Base-by-base conservation (phyloP, 1,140 invertebrate species). In the Potamilus streckersoni region DNA sequence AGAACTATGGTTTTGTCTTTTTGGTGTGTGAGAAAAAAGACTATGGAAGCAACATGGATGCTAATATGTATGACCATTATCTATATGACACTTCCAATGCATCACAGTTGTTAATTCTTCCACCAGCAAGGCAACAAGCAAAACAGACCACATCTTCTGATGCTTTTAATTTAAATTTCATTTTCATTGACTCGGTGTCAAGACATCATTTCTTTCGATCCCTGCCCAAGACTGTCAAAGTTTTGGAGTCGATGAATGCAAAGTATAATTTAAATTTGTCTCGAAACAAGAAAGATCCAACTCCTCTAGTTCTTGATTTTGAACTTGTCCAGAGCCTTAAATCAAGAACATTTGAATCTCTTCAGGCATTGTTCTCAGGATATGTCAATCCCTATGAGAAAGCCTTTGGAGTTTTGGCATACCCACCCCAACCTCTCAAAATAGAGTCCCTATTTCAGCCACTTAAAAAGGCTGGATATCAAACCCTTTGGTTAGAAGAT, bases 151-250 rank as follows among this genome's bases (percentile, higher is more conserved):
- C 38, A 49, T 49, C 38, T 49, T 49, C 38, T 49, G 38, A 49
- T 49, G 38, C 38, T 49, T 49, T 88, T 6, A 88, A 86, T 76
- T 76, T 88, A 49, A 89, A 88, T 79, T 62, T 88, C 11, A 79
- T 89, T 38, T 85, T 89, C 62, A 73, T 89, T 31, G 88, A 89
- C 73, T 89, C 88, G 17, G 80, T 89, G 23, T 87, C 88, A 55
- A 71, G 82, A 55, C 79, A 83, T 74, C 88, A 89, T 82, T 88
- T 89, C 69, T 87, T 81, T 74, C 70, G 88, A 31, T 87, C 86
- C n/a, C 64, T 89, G 63, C 81, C 85, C 61, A 79, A 80, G 65
- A 84, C 86, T 19, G 76, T 87, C 11, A 76, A 71, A 69, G 71
- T 79, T 59, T 76, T 85, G 49, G 67, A 75, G 58, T 61, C 73